A percentile compares a stretch with the other conserved stretches of the same genome.
phyloP scores from a whole-genome alignment of 1,140 invertebrate species.

The Aphelinus certus region DNA sequence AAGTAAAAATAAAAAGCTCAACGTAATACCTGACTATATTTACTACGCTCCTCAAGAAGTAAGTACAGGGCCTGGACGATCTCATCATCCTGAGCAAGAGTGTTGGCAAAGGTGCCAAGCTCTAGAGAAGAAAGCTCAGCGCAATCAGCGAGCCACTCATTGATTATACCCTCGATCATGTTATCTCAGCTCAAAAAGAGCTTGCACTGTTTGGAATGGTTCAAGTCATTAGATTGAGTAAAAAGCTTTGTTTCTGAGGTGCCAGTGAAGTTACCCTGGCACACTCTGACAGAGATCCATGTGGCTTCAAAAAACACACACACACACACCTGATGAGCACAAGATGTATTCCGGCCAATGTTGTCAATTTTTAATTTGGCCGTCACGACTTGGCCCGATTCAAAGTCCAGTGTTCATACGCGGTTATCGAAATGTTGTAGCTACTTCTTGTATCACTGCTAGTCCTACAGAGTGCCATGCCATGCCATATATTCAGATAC shows the following conservation, averaged over 20 bases:
- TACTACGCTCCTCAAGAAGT: slow-evolving; percentile 75
- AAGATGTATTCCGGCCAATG: not conserved
- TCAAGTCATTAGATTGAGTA: no score
- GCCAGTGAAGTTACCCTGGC: slow-evolving; percentile 11
- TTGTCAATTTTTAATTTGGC: not conserved
- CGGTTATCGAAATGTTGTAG: not conserved
- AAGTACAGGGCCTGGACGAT: slow-evolving; percentile 79
- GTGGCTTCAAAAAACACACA: slow-evolving; percentile 9
- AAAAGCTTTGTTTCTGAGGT: no score
- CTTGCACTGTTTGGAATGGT: no score
- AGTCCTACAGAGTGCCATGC: slow-evolving; percentile 6
- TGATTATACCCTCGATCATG: slow-evolving; percentile 81
- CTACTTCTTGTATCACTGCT: slow-evolving; percentile 10
- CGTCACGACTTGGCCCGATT: slow-evolving; percentile 21
- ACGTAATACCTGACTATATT: slow-evolving; percentile 66
- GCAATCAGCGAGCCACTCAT: slow-evolving; percentile 84
- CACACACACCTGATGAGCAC: no score
- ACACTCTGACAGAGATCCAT: slow-evolving; percentile 30
- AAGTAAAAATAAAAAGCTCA: slow-evolving; percentile 6
- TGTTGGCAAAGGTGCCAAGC: slow-evolving; percentile 78
- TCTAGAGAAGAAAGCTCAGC: slow-evolving; percentile 77
- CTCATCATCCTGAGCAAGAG: slow-evolving; percentile 82
- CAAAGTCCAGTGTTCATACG: not conserved
- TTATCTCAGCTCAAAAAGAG: slow-evolving; percentile 30
- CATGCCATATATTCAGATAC: slow-evolving; percentile 16